phyloP scores from a whole-genome alignment of 2,113 vertebrate species.

The Cairina moschata region DNA sequence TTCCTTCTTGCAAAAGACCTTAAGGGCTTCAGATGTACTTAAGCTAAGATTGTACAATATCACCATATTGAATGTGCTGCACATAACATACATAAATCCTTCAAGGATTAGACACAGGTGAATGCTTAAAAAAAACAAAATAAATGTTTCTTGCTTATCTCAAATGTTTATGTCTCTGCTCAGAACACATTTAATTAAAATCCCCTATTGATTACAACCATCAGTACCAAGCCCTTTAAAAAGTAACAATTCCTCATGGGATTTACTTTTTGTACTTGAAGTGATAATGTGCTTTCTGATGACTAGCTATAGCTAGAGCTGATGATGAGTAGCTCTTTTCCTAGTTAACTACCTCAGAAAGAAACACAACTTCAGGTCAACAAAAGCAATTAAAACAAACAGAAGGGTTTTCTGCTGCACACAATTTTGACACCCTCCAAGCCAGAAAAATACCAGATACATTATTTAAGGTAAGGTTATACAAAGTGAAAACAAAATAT shows the following conservation, averaged over 20 bases:
- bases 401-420: too few species aligned
- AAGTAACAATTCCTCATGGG: background rate
- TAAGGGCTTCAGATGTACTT: background rate
- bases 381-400: background rate
- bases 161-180: background rate
- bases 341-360: background rate
- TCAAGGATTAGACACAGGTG: fast-evolving
- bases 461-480: background rate
- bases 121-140: background rate
- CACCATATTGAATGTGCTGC: fast-evolving
- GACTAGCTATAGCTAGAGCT: background rate
- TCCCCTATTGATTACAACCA: background rate
- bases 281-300: background rate
- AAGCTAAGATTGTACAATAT: background rate
- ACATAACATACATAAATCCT: background rate
- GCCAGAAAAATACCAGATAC: background rate
- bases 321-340: background rate
- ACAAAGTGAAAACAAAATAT: background rate
- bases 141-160: background rate
- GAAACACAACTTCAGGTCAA: background rate
- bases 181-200: background rate
- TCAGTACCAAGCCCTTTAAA: background rate
- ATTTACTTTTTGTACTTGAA: background rate
- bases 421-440: background rate
- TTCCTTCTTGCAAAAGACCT: background rate